These are phyloP conservation scores for Colius striatus DNA, from an alignment of 2,113 vertebrate genomes.

Conservation along the genomic window DNA sequence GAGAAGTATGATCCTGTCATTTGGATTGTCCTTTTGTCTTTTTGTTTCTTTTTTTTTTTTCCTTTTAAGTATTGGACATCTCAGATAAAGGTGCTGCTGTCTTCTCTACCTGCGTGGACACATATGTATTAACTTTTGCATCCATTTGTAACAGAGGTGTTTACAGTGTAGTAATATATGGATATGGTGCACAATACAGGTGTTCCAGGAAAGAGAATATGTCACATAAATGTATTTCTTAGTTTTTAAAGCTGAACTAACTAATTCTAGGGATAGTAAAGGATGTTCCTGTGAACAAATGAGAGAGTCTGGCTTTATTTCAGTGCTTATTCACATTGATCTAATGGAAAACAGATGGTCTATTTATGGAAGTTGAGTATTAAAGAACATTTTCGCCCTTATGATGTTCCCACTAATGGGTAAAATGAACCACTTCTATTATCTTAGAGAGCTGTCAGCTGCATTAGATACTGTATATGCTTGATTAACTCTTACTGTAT, in stretches of 20 bases:
- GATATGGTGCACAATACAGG: background rate
- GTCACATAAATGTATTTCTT: background rate
- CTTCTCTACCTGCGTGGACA: background rate
- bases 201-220: background rate
- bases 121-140: background rate
- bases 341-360: slow-evolving; percentile 81
- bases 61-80: background rate
- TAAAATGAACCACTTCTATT: slow-evolving; percentile 73
- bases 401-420: slow-evolving; percentile 70
- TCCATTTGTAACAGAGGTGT: background rate
- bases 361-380: slow-evolving; percentile 65
- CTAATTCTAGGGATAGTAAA: background rate
- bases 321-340: slow-evolving; percentile 41
- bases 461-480: slow-evolving; percentile 55
- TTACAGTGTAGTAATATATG: background rate
- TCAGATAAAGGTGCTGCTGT: background rate
- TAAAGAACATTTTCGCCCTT: slow-evolving; percentile 77
- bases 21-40: background rate
- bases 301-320: slow-evolving; percentile 25
- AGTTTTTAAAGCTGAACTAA: background rate
- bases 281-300: background rate
- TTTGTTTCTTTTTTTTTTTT: background rate
- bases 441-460: slow-evolving; percentile 68
- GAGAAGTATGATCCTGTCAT: fast-evolving
- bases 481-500: slow-evolving; percentile 66